These are phyloP conservation scores for Pseudonaja textilis DNA, from an alignment of 2,113 vertebrate genomes.

Conservation along the genomic window DNA sequence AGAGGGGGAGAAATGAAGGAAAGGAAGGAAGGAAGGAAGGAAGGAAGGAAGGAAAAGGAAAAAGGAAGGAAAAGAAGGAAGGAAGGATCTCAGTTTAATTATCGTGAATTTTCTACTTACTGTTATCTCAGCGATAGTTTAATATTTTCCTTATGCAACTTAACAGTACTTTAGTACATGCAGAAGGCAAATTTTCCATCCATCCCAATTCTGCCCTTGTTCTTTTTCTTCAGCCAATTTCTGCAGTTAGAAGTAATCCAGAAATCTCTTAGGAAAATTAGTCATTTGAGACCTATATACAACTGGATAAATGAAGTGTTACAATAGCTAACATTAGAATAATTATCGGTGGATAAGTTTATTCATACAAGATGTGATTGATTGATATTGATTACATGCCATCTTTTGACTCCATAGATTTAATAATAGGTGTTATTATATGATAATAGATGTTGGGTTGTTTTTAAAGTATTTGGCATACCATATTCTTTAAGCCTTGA, in stretches of 20 bases:
- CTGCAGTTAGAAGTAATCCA: no score
- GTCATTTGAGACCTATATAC: neutral
- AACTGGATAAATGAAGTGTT: neutral
- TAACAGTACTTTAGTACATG: no score
- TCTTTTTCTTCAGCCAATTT: neutral
- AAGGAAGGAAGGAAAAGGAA: no score
- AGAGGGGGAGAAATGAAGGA: neutral
- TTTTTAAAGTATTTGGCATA: neutral
- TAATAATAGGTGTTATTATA: neutral
- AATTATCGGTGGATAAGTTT: neutral
- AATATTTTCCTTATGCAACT: no score
- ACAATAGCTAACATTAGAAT: neutral
- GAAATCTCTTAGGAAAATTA: neutral
- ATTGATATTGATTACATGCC: neutral
- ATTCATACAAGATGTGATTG: neutral
- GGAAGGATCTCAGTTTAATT: no score
- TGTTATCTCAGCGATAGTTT: no score
- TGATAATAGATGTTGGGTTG: neutral
- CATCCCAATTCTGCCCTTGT: neutral
- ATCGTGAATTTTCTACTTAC: no score
- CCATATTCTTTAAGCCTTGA: neutral
- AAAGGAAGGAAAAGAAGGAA: no score
- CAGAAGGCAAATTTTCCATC: neutral
- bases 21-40: no score
- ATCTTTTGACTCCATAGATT: neutral